phyloP scores from a whole-genome alignment of 2,113 vertebrate genomes.

The Caretta caretta region DNA sequence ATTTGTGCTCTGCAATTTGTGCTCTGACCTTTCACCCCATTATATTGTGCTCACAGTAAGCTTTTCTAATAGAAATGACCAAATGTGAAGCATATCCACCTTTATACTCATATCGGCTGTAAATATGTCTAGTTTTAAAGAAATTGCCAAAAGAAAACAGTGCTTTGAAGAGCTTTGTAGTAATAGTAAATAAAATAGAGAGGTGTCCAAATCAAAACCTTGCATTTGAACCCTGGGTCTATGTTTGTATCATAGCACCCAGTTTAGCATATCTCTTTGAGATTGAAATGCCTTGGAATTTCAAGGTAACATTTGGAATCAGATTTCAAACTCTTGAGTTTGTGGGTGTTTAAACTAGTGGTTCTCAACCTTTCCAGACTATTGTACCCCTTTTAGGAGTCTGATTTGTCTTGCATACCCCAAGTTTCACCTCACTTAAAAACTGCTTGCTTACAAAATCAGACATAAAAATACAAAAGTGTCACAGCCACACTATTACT shows the following conservation, averaged over 20 bases:
- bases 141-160: neutral
- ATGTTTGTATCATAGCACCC: neutral
- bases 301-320: neutral
- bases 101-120: neutral
- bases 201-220: neutral
- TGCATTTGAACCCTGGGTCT: neutral
- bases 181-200: neutral
- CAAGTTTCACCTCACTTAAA: no score
- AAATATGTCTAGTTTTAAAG: neutral
- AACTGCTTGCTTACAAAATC: no score
- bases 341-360: neutral
- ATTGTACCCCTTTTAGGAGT: no score
- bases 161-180: neutral
- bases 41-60: neutral
- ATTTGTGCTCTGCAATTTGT: fast-evolving
- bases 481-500: no score
- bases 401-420: no score
- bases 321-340: neutral
- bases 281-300: neutral
- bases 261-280: neutral
- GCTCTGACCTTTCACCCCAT: neutral
- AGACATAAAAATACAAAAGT: no score
- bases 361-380: neutral
- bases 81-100: neutral
- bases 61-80: neutral